Evolutionary conservation across 1,140 invertebrate genomes (phyloP).

Genomic region (Teleogryllus occipitalis): DNA sequence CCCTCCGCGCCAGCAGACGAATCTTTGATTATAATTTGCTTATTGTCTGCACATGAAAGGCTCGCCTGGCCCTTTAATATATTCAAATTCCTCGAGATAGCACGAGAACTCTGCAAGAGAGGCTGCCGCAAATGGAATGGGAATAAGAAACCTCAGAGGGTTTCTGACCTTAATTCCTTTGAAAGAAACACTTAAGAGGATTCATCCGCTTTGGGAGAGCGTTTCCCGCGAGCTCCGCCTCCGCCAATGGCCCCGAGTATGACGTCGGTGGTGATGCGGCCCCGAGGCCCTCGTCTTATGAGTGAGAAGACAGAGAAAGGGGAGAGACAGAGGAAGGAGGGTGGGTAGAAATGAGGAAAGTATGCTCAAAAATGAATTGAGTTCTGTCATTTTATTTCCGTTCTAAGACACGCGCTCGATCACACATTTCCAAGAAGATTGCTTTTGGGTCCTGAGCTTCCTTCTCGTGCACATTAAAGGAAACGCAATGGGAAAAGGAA

Average conservation of each 20-base stretch:
- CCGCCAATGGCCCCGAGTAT: no score
- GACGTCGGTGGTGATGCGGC: no score
- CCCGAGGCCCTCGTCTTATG: no score
- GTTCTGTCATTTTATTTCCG: neutral
- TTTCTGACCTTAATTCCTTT: neutral
- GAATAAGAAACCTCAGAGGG: neutral
- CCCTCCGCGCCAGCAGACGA: no score
- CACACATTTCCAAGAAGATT: neutral
- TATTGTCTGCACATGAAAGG: neutral
- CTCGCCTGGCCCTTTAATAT: neutral
- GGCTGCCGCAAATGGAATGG: neutral
- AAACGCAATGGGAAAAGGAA: no score
- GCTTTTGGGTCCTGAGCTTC: neutral
- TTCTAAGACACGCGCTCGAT: neutral
- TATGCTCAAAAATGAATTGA: neutral
- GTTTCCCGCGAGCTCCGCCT: no score
- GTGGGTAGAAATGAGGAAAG: neutral
- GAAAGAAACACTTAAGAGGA: constrained; percentile 4
- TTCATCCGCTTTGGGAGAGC: neutral
- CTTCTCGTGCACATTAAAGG: no score
- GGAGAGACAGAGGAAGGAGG: no score
- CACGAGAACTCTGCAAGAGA: neutral
- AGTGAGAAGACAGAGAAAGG: no score
- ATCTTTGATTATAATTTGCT: neutral
- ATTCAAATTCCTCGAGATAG: neutral